Evolutionary conservation across 2,888 invertebrate genomes (phyloP), one percentile per base, ranked within the genome.

Genomic region (Uropetala carovei): DNA sequence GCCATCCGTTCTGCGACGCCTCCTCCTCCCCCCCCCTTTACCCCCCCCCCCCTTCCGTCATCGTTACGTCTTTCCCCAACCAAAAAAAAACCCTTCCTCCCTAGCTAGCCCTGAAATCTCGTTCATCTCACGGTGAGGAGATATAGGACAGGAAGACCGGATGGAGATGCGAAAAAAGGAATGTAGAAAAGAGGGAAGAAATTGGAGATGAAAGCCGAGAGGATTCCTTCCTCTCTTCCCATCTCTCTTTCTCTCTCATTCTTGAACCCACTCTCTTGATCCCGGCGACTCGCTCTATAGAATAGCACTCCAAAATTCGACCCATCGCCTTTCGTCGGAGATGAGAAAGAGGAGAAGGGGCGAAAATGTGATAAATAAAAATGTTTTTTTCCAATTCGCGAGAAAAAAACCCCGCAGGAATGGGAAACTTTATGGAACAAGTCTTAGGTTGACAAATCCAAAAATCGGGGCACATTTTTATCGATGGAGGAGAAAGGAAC

Each of bases 151-250:
- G 75, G 22, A 22, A 27, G 75, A 43, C 43, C 43, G 27, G 75
- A 75, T 75, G 75, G 22, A 75, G 22, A 43, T 18, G 83, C n/a
- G 18, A 57, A 57, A 57, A 64, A 89, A 43, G 56, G 64, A 89
- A 89, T 43, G 60, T 64, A 64, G 18, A 60, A 43, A 43, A 89
- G 89, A 59, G 89, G 16, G 30, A 86, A 86, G 59, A 86, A 60
- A 89, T 43, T 43, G 13, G 27, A 75, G 75, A 13, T 13, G 75
- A 75, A 68, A 68, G 68, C 22, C 22, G 68, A 68, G 68, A 22
- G 27, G 75, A 75, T 75, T 43, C 75, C 75, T 27, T 27, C 75
- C 18, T 75, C 64, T 16, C 68, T 22, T 22, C 68, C 8, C 68
- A 43, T 43, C 43, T 43, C 43, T 43, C 43, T 3, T 43, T 43